phyloP scores from a whole-genome alignment of 2,888 invertebrate genomes.

The Acronicta leporina region DNA sequence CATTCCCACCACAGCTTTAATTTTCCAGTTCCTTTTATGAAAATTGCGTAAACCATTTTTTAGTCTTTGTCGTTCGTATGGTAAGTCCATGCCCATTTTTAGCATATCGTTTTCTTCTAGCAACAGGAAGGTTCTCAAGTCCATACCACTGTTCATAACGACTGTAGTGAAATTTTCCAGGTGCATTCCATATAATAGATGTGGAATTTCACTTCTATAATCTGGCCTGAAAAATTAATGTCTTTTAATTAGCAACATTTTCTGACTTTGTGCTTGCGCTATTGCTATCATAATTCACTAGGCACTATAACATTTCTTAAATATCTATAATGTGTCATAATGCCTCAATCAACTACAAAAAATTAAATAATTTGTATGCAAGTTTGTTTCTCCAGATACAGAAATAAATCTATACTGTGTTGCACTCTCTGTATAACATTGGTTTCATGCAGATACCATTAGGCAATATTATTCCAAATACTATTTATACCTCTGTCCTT shows the following conservation, averaged over 20 bases:
- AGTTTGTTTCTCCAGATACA: no score
- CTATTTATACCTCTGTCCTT: constrained; percentile 68
- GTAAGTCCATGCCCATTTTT: constrained; percentile 88
- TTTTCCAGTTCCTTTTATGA: constrained; percentile 89
- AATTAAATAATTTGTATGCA: no score
- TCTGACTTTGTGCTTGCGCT: constrained; percentile 2
- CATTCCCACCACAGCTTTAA: constrained; percentile 80
- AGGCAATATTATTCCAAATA: neutral
- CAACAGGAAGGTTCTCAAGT: constrained; percentile 88
- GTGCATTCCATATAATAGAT: constrained; percentile 90
- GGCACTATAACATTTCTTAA: no score
- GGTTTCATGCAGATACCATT: no score
- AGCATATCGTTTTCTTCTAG: constrained; percentile 89
- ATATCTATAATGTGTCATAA: no score
- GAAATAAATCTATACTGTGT: no score
- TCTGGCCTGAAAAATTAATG: constrained; percentile 75
- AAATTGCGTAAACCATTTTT: constrained; percentile 87
- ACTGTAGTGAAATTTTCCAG: constrained; percentile 84
- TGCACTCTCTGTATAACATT: no score
- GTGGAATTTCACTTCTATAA: constrained; percentile 86
- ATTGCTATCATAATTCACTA: constrained; percentile 2
- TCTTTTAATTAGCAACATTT: constrained; percentile 2
- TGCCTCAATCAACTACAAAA: neutral
- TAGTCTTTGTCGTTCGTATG: constrained; percentile 89
- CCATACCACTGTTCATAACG: constrained; percentile 84